Base-by-base conservation (phyloP, 2,113 vertebrate genomes). In the Odocoileus hemionus region DNA sequence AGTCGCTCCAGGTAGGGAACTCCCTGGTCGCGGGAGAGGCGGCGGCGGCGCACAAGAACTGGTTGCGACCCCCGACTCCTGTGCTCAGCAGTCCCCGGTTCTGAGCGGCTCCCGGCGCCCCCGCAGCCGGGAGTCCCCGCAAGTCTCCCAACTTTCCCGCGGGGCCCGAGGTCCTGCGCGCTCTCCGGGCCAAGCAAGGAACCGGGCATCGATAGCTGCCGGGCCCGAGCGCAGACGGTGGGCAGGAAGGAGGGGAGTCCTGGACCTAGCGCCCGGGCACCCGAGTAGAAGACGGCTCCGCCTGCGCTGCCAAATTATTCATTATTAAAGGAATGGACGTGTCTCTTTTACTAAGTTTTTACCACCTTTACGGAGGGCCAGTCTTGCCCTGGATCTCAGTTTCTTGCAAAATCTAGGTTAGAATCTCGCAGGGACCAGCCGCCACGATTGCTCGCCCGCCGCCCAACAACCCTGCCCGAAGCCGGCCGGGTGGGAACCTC, bases 311-410 rank as follows among this genome's bases (percentile, higher is more conserved):
- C 83, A 36, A 84, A 80, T 91, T 96, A 61, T 89, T 92, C 85
- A 89, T 96, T 76, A 97, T 98, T 95, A 84, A 97, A 98, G 97
- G 93, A 94, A 97, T n/a, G 97, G 97, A 97, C 97, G 94, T 70
- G 97, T 96, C 95, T 98, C 97, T 91, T 96, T 91, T 95, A 94
- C 97, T 96, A 99, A 99, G 98, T 99, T 99, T 98, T 98, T 96
- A 92, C 96, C 94, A 93, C 96, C 97, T 96, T 64, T 61, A 54
- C 57, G 95, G 95, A 98, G 97, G 93, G 96, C 95, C 36, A 33
- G 89, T 96, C 67, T 95, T 96, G 98, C 98, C 97, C 98, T 98
- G 98, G 95, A 98, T 98, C 76, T 74, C 45, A 61, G 95, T 90
- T 92, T 70, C 82, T 89, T 50, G 85, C 76, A 91, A 96, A 97